phyloP scores from a whole-genome alignment of 2,888 invertebrate species.

The Aleiodes alternator region DNA sequence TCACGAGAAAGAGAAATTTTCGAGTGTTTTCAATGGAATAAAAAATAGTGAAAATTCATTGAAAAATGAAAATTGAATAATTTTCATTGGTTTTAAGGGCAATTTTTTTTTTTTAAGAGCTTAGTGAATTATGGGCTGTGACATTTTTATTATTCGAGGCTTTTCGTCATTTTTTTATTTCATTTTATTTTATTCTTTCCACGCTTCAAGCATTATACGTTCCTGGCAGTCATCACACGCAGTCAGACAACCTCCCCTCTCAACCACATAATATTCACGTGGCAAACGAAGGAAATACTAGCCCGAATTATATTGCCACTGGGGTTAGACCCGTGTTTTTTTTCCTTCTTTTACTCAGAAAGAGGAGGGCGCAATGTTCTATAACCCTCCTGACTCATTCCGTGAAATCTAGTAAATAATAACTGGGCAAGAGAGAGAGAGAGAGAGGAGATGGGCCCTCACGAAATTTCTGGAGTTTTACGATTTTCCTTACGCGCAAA shows the following conservation, averaged over 20 bases:
- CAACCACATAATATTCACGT: constrained; percentile 14
- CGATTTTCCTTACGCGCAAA: constrained; percentile 47
- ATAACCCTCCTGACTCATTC: constrained; percentile 47
- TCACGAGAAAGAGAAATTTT: not conserved
- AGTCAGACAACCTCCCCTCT: constrained; percentile 16
- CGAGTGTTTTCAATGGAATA: not conserved
- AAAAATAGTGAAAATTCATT: not conserved
- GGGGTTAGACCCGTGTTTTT: constrained; percentile 51
- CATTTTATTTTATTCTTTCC: constrained; percentile 2
- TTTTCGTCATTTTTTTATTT: constrained; percentile 39
- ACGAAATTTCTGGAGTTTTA: constrained; percentile 43
- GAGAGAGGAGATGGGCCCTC: constrained; percentile 1
- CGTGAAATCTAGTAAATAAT: constrained; percentile 55
- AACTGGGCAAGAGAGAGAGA: constrained; percentile 35
- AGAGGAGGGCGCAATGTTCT: constrained; percentile 45
- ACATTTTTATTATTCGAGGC: constrained; percentile 62
- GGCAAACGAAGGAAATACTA: constrained; percentile 53
- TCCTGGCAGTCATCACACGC: constrained; percentile 46
- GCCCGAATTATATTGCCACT: constrained; percentile 56
- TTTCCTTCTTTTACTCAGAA: constrained; percentile 56
- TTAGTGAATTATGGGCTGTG: constrained; percentile 59
- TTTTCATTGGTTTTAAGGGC: constrained; percentile 55
- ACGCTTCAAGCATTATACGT: constrained; percentile 49
- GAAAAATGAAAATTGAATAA: constrained; percentile 50
- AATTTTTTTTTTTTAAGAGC: constrained; percentile 54